Evolutionary conservation across 92 coral and sea anemone species (phyloP), one percentile per base, ranked within the genome.

Genomic region (Paragorgia papillata): DNA sequence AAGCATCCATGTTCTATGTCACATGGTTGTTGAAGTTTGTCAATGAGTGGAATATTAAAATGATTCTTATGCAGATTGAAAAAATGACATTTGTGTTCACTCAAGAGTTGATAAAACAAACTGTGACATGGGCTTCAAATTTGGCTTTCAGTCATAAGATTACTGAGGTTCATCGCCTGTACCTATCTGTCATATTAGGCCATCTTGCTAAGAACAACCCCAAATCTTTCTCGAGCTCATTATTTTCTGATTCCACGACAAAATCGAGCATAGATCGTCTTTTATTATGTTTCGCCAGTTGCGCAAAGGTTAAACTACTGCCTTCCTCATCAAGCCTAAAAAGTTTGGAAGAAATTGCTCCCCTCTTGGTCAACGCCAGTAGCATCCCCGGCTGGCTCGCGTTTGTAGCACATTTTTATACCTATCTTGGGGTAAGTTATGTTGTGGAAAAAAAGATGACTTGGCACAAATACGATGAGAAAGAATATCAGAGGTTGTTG

Each of bases 371-470:
- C 15, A 20, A 53, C 15, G 17, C 50, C 62, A 70, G 77, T 46
- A 70, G 77, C 62, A 22, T 25, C 51, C 77, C 77, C 3, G 77
- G 37, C 31, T 70, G 77, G 77, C 49, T 70, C 17, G 51, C 55
- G 21, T 57, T 70, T 27, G 77, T 62, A 15, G 77, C 62, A 53
- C 35, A 33, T 20, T 70, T 70, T 31, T 70, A 70, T 49, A 48
- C 62, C 6, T 70, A 51, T 25, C 33, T 70, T 46, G 77, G 77
- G 7, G 62, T 19, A 15, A 5, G 31, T 3, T 70, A 28, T 46
- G 14, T 70, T 14, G 15, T 70, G 12, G 18, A 28, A 25, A 22
- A 31, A 32, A 48, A 31, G 33, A 27, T 25, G 22, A 1, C 21
- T 19, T 20, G 2, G 27, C 0, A 7, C 19, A 70, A 50, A 7